These are phyloP conservation scores for Brachionus plicatilis DNA, from an alignment of 1,140 invertebrate species.

Conservation along the genomic window DNA sequence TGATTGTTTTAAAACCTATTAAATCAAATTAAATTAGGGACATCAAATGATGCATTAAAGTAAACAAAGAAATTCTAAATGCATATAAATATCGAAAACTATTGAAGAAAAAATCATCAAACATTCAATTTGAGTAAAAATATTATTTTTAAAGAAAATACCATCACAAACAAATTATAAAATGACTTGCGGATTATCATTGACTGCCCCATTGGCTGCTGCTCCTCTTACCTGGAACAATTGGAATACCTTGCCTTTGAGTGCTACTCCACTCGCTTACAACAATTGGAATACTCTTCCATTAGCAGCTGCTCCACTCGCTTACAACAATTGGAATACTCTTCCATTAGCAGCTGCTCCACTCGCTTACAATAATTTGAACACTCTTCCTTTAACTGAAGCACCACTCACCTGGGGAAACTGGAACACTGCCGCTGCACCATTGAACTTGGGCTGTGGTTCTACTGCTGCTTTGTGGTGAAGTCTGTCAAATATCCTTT, in stretches of 20 bases:
- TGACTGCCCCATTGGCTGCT: no score
- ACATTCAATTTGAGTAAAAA: no score
- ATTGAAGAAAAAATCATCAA: background rate
- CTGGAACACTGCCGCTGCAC: no score
- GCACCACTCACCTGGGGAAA: background rate
- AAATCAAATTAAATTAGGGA: background rate
- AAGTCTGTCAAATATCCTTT: background rate
- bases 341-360: background rate
- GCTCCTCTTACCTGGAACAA: no score
- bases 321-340: background rate
- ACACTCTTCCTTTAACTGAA: background rate
- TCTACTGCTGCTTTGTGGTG: background rate
- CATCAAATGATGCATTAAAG: background rate
- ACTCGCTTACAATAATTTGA: background rate
- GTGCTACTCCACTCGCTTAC: background rate
- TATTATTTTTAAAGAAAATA: no score
- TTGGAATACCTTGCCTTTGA: background rate
- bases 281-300: background rate
- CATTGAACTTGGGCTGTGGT: background rate
- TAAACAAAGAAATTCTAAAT: background rate
- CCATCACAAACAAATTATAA: no score
- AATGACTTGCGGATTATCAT: no score
- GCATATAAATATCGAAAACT: background rate
- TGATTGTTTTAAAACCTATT: background rate
- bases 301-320: background rate